phyloP scores from a whole-genome alignment of 2,888 invertebrate genomes.

The Heliconius cydno region DNA sequence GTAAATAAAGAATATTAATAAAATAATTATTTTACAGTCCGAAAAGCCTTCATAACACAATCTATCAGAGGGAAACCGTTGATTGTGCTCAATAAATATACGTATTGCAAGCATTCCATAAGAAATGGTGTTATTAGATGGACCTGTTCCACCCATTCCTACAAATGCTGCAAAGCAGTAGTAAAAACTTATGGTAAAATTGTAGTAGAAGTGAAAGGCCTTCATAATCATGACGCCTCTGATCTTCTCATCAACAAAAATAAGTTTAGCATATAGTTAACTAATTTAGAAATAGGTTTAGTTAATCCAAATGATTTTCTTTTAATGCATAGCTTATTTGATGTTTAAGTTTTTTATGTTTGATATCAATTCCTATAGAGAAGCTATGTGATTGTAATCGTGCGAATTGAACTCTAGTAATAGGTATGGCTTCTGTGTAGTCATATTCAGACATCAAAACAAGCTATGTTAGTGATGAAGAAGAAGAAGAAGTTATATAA shows the following conservation, averaged over 20 bases:
- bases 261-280: background rate
- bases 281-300: background rate
- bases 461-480: background rate
- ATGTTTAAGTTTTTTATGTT: background rate
- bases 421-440: background rate
- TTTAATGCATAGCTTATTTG: conserved; percentile 18
- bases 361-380: background rate
- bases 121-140: conserved; percentile 68
- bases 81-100: conserved; percentile 65
- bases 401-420: background rate
- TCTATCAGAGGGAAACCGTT: conserved; percentile 57
- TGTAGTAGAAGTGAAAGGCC: conserved; percentile 70
- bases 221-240: conserved; percentile 74
- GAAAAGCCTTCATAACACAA: conserved; percentile 67
- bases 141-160: conserved; percentile 78
- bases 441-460: background rate
- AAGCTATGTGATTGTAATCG: background rate
- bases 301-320: background rate
- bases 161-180: conserved; percentile 75
- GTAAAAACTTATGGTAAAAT: conserved; percentile 68
- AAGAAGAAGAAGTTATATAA: too few relatives aligned
- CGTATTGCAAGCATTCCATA: conserved; percentile 71
- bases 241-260: conserved; percentile 66
- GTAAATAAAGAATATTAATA: background rate
- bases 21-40: conserved; percentile 22